A percentile compares a stretch with the other conserved stretches of the same genome.
These are phyloP conservation scores for Salticus scenicus DNA, from an alignment of 2,888 invertebrate genomes.

Conservation along the genomic window DNA sequence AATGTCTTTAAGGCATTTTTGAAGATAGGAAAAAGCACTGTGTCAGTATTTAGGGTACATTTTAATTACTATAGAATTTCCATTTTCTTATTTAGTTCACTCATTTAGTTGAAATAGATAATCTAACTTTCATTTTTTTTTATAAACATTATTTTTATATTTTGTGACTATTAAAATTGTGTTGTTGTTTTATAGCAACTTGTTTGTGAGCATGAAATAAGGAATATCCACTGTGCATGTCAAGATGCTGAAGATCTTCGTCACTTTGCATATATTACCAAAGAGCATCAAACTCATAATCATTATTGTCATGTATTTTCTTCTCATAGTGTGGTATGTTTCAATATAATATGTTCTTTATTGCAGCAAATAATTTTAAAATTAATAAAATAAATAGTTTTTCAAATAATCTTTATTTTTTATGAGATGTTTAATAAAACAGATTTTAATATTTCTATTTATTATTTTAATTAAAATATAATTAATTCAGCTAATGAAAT, in stretches of 20 bases:
- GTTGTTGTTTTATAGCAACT: constrained; percentile 81
- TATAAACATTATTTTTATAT: too few relatives aligned
- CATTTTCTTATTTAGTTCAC: too few relatives aligned
- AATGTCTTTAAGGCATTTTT: too few relatives aligned
- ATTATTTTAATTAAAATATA: too few relatives aligned
- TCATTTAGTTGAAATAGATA: too few relatives aligned
- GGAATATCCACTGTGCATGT: constrained; percentile 97
- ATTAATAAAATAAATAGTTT: neutral
- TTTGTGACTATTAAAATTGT: too few relatives aligned
- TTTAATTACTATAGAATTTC: too few relatives aligned
- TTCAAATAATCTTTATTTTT: neutral
- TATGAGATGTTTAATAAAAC: neutral
- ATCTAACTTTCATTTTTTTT: too few relatives aligned
- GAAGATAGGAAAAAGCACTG: too few relatives aligned
- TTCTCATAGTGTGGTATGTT: constrained; percentile 91
- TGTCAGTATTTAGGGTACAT: too few relatives aligned
- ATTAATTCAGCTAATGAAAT: too few relatives aligned
- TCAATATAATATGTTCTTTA: neutral
- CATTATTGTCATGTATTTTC: constrained; percentile 97
- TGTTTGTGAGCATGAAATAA: constrained; percentile 96
- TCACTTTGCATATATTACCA: constrained; percentile 97
- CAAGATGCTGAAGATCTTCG: constrained; percentile 96
- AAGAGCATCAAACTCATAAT: constrained; percentile 80
- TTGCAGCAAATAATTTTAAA: neutral
- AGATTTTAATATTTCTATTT: neutral